These are phyloP conservation scores for Botia almorhae DNA, from an alignment of 2,797 vertebrate species.

Conservation along the genomic window DNA sequence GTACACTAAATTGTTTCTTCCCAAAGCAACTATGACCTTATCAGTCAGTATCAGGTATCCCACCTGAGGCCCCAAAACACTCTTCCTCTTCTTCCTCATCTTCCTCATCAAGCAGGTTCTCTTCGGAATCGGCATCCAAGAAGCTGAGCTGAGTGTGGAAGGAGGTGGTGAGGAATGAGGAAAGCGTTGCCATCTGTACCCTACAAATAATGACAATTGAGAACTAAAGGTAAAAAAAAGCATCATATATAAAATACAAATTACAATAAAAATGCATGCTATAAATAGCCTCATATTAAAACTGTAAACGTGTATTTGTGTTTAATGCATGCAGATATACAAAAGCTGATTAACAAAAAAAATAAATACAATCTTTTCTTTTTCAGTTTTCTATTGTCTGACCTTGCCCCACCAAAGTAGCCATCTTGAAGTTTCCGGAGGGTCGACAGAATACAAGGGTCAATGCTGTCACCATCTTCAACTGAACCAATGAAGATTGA, in stretches of 20 bases:
- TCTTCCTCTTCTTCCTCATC: constrained; percentile 65
- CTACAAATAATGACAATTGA: constrained; percentile 68
- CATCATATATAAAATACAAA: not conserved
- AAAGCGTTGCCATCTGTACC: constrained; percentile 89
- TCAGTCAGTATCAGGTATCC: not conserved
- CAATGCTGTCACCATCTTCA: constrained; percentile 89
- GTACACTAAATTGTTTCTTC: too few relatives aligned
- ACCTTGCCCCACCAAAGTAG: constrained; percentile 98
- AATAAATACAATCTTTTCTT: not conserved
- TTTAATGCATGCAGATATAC: too few relatives aligned
- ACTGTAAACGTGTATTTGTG: too few relatives aligned
- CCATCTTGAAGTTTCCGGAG: constrained; percentile 95
- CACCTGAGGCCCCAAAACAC: constrained; percentile 59
- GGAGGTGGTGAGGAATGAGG: constrained; percentile 92
- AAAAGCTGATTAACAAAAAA: too few relatives aligned
- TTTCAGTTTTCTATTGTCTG: constrained; percentile 21
- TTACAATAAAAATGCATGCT: too few relatives aligned
- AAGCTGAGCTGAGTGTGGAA: constrained; percentile 94
- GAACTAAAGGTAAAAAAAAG: not conserved
- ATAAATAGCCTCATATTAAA: too few relatives aligned
- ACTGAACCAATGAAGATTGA: constrained; percentile 73
- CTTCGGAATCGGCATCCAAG: constrained; percentile 86
- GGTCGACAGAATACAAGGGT: constrained; percentile 90
- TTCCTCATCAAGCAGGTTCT: constrained; percentile 83
- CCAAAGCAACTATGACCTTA: not conserved